Evolutionary conservation across 1,140 invertebrate species (phyloP).

Genomic region (Dermatophagoides farinae): DNA sequence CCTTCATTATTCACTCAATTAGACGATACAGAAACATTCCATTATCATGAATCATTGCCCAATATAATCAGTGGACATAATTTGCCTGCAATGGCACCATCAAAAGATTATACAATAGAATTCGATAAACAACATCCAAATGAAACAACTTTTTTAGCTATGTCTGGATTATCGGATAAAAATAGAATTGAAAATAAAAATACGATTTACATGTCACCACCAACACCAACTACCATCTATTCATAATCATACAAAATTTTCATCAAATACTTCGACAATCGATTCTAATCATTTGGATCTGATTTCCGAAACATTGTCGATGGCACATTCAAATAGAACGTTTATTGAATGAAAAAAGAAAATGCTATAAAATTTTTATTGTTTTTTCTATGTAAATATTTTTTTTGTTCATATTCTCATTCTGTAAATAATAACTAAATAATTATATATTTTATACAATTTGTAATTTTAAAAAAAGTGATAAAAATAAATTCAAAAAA

Average conservation of each 20-base stretch:
- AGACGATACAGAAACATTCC: neutral
- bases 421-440: too few species aligned
- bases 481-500: too few species aligned
- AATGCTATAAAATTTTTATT: too few species aligned
- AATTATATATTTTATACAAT: too few species aligned
- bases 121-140: neutral
- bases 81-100: slow-evolving; percentile 12
- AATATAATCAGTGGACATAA: slow-evolving; percentile 15
- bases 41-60: neutral
- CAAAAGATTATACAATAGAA: neutral
- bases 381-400: too few species aligned
- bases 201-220: slow-evolving; percentile 1
- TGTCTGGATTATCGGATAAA: slow-evolving; percentile 41
- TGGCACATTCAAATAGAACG: neutral
- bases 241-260: neutral
- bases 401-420: too few species aligned
- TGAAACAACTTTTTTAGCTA: neutral
- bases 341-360: too few species aligned
- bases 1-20: neutral
- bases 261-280: too few species aligned
- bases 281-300: neutral
- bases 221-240: neutral
- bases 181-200: slow-evolving; percentile 26
- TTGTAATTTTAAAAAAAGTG: too few species aligned
- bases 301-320: neutral